Conservation (phyloP, 37 sponge, comb jelly and placozoan genomes). For the Chondrosia reniformis region DNA sequence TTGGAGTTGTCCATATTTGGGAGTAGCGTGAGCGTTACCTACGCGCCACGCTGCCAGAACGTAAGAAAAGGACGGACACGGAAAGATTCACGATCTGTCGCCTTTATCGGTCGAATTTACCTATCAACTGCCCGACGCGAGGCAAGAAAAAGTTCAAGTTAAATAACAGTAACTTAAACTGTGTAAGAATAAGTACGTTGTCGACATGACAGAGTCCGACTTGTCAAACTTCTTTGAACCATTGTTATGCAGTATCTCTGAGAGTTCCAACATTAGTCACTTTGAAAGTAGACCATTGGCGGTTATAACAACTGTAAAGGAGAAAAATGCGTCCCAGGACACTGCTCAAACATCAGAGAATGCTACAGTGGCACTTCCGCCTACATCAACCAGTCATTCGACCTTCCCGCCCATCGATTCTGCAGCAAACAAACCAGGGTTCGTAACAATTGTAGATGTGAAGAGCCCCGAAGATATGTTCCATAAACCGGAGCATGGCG, state of each 20-base stretch:
- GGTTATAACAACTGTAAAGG: not conserved
- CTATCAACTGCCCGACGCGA: too few species aligned
- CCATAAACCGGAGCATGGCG: too few species aligned
- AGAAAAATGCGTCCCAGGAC: not conserved
- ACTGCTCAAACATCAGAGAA: not conserved
- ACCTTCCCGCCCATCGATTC: not conserved
- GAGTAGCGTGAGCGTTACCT: not conserved
- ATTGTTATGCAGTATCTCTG: too few species aligned
- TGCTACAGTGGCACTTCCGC: too few species aligned
- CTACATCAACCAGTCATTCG: not conserved
- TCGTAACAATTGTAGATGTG: slow-evolving; percentile 7
- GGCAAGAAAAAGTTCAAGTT: not conserved
- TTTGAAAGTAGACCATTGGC: not conserved
- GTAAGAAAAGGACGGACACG: too few species aligned
- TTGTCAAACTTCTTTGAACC: too few species aligned
- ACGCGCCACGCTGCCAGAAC: not conserved
- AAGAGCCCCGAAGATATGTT: not conserved
- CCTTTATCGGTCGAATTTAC: too few species aligned
- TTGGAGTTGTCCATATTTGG: slow-evolving; percentile 8
- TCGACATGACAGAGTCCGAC: not conserved
- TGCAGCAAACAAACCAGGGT: slow-evolving; percentile 1
- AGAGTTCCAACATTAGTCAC: too few species aligned
- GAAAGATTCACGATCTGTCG: too few species aligned
- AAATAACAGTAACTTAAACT: not conserved
- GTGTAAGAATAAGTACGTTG: not conserved